Base-by-base conservation (phyloP, 2,888 invertebrate genomes). In the Rhingia rostrata region DNA sequence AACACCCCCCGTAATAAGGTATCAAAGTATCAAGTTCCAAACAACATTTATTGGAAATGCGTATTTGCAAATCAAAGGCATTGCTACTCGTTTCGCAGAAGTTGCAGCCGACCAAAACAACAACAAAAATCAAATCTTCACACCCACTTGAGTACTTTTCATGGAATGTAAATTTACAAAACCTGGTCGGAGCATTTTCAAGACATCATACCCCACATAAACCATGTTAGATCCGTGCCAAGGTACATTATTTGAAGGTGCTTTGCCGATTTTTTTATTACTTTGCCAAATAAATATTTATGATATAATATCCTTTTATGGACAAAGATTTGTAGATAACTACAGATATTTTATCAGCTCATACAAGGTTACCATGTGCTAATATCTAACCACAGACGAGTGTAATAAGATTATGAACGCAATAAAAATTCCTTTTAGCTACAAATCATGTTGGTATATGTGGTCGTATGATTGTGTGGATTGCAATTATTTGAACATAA, bases 1-100 rank as follows among this genome's bases (percentile, higher is more conserved):
- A 63, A 41, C 75, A 67, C 78, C 63, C 63, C 43, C 43, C 66
- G 35, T 32, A 39, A 49, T 22, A 41, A 56, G 7, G 41, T 30
- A 14, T 53, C 14, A 33, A 51, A 6, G 39, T 47, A 63, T 64
- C 37, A 56, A 63, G 35, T 58, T 56, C 10, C 43, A 70, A 14
- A n/a, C 69, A 69, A 49, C 63, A 64, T 70, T 56, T 49, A 63
- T 49, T 47, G 47, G 14, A 61, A 60, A 61, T 60, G 75, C 53
- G 67, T 61, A 60, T 60, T 51, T 51, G 37, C 39, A 9, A 41
- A 10, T 41, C 60, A 41, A 30, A 58, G 49, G 22, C 33, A 32
- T 41, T 41, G 39, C 33, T 4, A 12, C 33, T 54, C 4, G 22
- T 22, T 22, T 9, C 6, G 41, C 10, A 41, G 41, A 32, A 32